A percentile compares a stretch with the other conserved stretches of the same genome.
Conservation (phyloP, 1,140 invertebrate species). For the Eciton burchellii region DNA sequence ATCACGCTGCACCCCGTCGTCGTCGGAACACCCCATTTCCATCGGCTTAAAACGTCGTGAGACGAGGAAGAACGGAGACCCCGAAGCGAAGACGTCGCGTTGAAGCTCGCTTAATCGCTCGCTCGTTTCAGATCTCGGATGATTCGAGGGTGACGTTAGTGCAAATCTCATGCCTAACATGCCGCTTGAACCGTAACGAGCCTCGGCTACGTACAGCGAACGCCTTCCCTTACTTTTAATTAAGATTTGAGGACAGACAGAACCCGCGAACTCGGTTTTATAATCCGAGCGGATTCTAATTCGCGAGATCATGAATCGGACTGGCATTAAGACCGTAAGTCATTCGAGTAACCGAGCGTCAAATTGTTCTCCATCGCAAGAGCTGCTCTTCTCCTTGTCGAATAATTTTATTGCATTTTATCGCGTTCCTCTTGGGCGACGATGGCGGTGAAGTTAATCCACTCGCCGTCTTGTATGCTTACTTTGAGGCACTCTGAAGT, state of each 20-base stretch:
- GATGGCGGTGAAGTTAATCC: slow-evolving; percentile 17
- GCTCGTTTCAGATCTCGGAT: slow-evolving; percentile 23
- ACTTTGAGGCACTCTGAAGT: slow-evolving; percentile 11
- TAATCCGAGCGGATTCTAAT: no score
- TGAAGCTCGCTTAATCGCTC: slow-evolving; percentile 37
- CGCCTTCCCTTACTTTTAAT: no score
- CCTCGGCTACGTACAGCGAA: no score
- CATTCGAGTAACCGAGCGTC: slow-evolving; percentile 12
- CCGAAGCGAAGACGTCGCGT: background rate
- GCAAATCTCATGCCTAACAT: slow-evolving; percentile 38
- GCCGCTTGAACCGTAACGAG: slow-evolving; percentile 8
- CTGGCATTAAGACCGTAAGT: background rate
- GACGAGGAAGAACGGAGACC: slow-evolving; percentile 4
- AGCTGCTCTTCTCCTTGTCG: slow-evolving; percentile 1
- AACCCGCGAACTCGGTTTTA: no score
- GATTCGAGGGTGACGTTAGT: background rate
- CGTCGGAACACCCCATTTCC: slow-evolving; percentile 9
- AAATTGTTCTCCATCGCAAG: background rate
- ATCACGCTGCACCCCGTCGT: slow-evolving; percentile 6
- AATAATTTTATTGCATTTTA: slow-evolving; percentile 37
- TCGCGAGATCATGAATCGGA: no score
- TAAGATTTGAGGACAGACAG: no score
- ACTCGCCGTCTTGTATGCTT: slow-evolving; percentile 19
- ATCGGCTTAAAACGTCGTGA: slow-evolving; percentile 45
- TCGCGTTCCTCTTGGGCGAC: slow-evolving; percentile 3